Percentiles rank a stretch among this genome's conserved stretches.
Evolutionary conservation across 2,888 invertebrate genomes (phyloP).

Genomic region (Himalopsyche kuldschensis): DNA sequence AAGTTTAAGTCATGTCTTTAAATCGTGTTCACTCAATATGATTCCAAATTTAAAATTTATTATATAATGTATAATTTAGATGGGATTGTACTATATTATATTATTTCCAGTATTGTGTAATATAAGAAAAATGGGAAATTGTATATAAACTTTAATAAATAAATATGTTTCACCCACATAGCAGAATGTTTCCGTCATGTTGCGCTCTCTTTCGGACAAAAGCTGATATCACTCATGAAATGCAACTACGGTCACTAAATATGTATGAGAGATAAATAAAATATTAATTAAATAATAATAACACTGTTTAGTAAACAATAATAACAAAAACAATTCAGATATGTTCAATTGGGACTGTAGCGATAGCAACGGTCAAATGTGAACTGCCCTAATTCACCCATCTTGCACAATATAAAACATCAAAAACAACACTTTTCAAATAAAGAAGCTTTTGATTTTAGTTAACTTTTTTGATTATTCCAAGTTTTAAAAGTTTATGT

Average conservation of each 20-base stretch:
- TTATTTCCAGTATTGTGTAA: no score
- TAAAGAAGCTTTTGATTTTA: no score
- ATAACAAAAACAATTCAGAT: not conserved
- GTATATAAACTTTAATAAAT: not conserved
- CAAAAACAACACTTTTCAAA: not conserved
- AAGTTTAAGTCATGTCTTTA: no score
- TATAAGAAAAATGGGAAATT: no score
- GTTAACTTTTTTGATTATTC: no score
- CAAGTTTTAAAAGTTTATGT: no score
- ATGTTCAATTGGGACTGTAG: not conserved
- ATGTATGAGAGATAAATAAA: not conserved
- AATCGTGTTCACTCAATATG: not conserved
- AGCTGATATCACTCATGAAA: conserved; percentile 33
- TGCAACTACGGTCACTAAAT: not conserved
- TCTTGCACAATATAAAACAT: not conserved
- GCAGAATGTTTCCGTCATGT: conserved; percentile 64
- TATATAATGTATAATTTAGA: not conserved
- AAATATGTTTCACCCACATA: conserved; percentile 52
- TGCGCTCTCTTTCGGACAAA: conserved; percentile 54
- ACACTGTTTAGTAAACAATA: not conserved
- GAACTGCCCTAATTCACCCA: not conserved
- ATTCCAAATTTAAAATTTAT: not conserved
- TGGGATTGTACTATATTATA: not conserved
- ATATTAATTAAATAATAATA: not conserved
- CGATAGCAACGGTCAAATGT: not conserved